These are phyloP conservation scores for Nymphicus hollandicus DNA, from an alignment of 2,113 vertebrate species.

Conservation along the genomic window DNA sequence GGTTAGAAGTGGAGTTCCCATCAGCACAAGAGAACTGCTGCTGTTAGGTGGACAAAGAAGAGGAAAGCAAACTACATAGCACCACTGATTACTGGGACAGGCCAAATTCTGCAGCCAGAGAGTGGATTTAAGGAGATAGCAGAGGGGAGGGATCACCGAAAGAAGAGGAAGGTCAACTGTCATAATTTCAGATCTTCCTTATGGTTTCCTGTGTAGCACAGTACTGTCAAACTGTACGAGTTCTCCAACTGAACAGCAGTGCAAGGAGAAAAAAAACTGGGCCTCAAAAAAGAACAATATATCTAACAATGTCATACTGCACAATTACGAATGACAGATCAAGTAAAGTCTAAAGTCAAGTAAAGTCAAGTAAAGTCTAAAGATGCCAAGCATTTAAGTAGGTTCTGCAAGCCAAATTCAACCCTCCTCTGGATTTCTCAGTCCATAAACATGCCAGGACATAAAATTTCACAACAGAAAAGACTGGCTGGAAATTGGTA, in stretches of 20 bases:
- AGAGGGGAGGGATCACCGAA: not conserved
- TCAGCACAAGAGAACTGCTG: not conserved
- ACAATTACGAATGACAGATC: not conserved
- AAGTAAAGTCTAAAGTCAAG: not conserved
- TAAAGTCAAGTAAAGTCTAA: not conserved
- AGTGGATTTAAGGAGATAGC: not conserved
- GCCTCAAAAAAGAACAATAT: not conserved
- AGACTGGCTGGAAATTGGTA: not conserved
- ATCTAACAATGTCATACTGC: not conserved
- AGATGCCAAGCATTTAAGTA: not conserved
- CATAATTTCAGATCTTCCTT: rapidly evolving
- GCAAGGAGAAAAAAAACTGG: not conserved
- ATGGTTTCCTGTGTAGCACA: not conserved
- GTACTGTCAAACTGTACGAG: not conserved
- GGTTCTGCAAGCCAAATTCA: not conserved
- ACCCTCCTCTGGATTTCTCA: not conserved
- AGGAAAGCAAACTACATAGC: not conserved
- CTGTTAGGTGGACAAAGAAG: not conserved
- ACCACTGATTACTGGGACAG: rapidly evolving
- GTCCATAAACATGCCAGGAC: not conserved
- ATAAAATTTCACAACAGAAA: not conserved
- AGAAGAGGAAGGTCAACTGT: not conserved
- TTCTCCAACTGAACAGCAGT: not conserved
- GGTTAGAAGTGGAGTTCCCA: not conserved
- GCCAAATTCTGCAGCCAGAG: not conserved